A percentile compares a stretch with the other conserved stretches of the same genome.
These are phyloP conservation scores for Catocala fraxini DNA, from an alignment of 2,888 invertebrate species.

Conservation along the genomic window DNA sequence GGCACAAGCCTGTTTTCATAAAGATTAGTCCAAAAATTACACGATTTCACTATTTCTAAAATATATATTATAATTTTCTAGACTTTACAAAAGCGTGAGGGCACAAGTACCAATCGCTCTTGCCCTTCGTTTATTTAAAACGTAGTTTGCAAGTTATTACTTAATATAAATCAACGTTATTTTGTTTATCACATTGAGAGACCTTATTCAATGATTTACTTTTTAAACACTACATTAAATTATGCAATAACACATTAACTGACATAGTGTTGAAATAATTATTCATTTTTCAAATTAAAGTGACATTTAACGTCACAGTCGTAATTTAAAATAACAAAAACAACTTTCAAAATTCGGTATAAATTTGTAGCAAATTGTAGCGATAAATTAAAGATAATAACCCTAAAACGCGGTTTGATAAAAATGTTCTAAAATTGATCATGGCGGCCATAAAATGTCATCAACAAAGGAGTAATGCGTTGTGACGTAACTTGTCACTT, in stretches of 20 bases:
- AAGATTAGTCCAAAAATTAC: no score
- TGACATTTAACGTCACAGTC: background rate
- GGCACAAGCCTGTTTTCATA: no score
- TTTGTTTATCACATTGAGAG: background rate
- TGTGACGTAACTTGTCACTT: slow-evolving; percentile 48
- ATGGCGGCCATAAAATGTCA: slow-evolving; percentile 30
- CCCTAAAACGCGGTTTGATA: slow-evolving; percentile 35
- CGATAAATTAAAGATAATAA: slow-evolving; percentile 43
- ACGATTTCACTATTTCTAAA: no score
- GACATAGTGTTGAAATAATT: background rate
- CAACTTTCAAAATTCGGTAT: background rate
- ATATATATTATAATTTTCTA: no score
- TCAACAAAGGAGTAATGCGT: slow-evolving; percentile 26
- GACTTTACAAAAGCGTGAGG: no score
- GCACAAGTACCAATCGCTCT: no score
- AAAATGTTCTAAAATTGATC: slow-evolving; percentile 31
- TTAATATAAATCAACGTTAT: background rate
- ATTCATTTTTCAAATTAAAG: slow-evolving; percentile 1
- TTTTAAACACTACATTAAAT: background rate
- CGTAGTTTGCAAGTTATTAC: background rate
- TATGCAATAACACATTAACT: background rate
- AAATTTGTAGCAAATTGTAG: background rate
- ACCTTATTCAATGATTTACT: background rate
- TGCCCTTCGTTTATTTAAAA: background rate
- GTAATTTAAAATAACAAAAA: background rate